Base-by-base conservation (phyloP, 2,113 vertebrate genomes). In the Salvelinus fontinalis region DNA sequence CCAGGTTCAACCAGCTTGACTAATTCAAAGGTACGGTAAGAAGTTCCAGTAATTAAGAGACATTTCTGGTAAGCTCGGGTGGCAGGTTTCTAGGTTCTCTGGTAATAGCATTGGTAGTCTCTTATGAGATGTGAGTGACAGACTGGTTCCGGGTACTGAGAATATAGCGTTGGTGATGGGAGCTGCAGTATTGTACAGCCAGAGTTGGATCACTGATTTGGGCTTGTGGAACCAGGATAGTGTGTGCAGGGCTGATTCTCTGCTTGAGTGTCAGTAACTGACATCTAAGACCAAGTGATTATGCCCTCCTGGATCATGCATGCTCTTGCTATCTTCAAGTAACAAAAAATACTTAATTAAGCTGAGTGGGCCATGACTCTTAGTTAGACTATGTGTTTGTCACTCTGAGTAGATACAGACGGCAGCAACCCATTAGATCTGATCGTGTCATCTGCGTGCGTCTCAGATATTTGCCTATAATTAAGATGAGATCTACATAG, bases 21-120 rank as follows among this genome's bases (percentile, higher is more conserved):
- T 86, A 81, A 83, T 90, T 90, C 85, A 84, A 83, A 82, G 81
- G 83, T 80, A 39, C 34, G 7, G 7, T 9, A 39, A 39, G 34
- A 8, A 8, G 34, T 9, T 39, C 4, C 49, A 51, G 49, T 3
- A 60, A 60, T 22, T 6, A n/a, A 60, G 1, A 18, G 6, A 60
- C 57, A 60, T 60, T n/a, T 60, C 57, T 20, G 18, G 57, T 13
- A 59, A 59, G 57, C 18, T 60, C 18, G n/a, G 11, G 14, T 13
- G 49, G 49, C 49, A 51, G 49, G 49, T 39, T 39, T 39, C 34
- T 39, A 39, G 34, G 34, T 39, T 39, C 7, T 39, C 34, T 39
- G 7, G 34, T 39, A 39, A 39, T 39, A 39, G 34, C 7, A 7
- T 39, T 8, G 34, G 34, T 39, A 39, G 34, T 8, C 34, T 39